Base-by-base conservation (phyloP, 1,140 invertebrate genomes). In the Penaeus japonicus region DNA sequence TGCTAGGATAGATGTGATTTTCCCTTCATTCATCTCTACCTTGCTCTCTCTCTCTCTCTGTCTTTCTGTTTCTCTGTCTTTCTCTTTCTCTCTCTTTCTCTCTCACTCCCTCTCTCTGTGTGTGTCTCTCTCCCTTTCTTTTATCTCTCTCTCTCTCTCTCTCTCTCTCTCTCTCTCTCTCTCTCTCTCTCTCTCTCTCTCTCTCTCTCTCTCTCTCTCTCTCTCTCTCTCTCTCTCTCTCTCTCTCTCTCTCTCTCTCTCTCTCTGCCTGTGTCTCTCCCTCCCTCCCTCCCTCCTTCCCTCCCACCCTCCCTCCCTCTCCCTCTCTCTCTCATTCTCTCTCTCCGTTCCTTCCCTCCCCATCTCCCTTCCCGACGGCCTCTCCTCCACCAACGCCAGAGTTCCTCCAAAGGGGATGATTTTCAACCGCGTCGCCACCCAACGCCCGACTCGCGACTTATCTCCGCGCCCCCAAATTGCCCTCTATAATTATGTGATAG, bases 151-250 rank as follows among this genome's bases (percentile, higher is more conserved):
- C 24, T 73, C 65, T 1, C 24, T 73, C 27, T 73, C 65, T 30
- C 65, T 73, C 65, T 73, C 65, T 73, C 22, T 70, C 62, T 22
- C 12, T 70, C 62, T 70, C 62, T 70, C 62, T 70, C 62, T 70
- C 62, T 70, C 62, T 70, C 62, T 70, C 62, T 70, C 62, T 70
- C 62, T 70, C 62, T 70, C 62, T 70, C 62, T 70, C 62, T 70
- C 62, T 70, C 62, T 70, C 62, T 70, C 62, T 70, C 62, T 70
- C 62, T 70, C 62, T 70, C 62, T 70, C 62, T 70, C 62, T 70
- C 62, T 39, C 35, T 39, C 35, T 39, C 35, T 39, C 35, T 39
- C 35, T 70, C 22, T 70, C 62, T 70, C 62, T 70, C 62, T 70
- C 62, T 20, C 17, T n/a, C 22, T 70, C 62, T 70, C 22, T 70